phyloP scores from a whole-genome alignment of 2,888 invertebrate genomes.

The Pantelozetes paolii region DNA sequence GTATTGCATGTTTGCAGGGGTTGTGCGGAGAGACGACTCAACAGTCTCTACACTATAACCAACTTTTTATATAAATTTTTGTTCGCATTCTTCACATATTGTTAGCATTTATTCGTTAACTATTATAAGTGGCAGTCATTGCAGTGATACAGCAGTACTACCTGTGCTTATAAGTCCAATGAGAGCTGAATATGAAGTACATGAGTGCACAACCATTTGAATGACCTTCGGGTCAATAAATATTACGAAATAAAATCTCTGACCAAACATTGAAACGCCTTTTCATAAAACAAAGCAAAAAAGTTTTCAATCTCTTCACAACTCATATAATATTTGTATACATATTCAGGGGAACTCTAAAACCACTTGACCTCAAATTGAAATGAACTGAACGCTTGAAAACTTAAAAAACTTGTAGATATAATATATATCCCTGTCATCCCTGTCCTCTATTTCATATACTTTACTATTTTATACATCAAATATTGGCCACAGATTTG shows the following conservation, averaged over 20 bases:
- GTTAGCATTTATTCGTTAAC: constrained; percentile 11
- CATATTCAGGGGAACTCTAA: background rate
- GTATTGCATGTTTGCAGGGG: constrained; percentile 18
- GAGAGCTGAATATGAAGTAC: background rate
- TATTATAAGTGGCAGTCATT: constrained; percentile 27
- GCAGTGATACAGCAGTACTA: background rate
- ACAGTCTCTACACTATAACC: background rate
- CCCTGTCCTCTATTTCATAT: background rate
- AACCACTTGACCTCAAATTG: constrained; percentile 36
- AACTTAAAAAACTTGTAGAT: background rate
- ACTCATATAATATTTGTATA: constrained; percentile 27
- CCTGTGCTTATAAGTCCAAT: background rate
- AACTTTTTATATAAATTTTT: constrained; percentile 22
- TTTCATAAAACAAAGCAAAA: constrained; percentile 30
- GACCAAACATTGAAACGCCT: constrained; percentile 28
- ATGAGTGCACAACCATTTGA: background rate
- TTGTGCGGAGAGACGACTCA: no score
- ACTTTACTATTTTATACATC: background rate
- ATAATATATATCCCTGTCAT: no score
- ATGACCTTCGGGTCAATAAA: constrained; percentile 33
- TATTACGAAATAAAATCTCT: background rate
- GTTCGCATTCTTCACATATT: constrained; percentile 13
- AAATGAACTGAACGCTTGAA: constrained; percentile 10
- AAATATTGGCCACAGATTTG: no score
- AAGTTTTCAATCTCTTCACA: background rate